Percentiles rank a stretch among this genome's conserved stretches.
phyloP scores from a whole-genome alignment of 2,113 vertebrate species.

The Macrotus californicus region DNA sequence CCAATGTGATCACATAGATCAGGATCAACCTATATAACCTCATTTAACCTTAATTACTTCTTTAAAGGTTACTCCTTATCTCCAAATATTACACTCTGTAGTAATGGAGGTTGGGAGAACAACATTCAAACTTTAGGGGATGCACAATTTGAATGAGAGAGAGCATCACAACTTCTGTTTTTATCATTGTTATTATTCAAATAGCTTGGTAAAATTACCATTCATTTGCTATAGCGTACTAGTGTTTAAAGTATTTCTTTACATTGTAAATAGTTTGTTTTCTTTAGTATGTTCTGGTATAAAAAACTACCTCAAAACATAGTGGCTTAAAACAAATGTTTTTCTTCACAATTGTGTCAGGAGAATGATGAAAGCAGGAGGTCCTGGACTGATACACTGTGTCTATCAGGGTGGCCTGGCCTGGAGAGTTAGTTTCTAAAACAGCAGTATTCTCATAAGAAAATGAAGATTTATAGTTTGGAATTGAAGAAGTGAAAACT shows the following conservation, averaged over 20 bases:
- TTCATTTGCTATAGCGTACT: not conserved
- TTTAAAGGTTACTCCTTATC: not conserved
- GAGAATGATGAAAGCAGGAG: not conserved
- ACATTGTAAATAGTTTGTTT: not conserved
- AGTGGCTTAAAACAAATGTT: not conserved
- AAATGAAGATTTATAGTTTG: not conserved
- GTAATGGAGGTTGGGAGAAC: not conserved
- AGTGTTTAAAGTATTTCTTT: not conserved
- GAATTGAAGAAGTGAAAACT: not conserved
- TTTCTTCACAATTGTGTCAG: not conserved
- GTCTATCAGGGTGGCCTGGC: rapidly evolving
- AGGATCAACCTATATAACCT: not conserved
- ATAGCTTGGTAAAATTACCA: not conserved
- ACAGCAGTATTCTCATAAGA: not conserved
- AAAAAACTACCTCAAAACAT: not conserved
- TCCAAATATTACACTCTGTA: not conserved
- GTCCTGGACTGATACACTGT: not conserved
- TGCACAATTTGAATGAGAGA: not conserved
- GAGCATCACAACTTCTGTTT: not conserved
- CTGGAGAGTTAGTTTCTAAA: not conserved
- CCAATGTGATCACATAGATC: not conserved
- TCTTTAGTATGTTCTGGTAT: not conserved
- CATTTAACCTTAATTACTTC: not conserved
- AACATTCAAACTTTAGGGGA: not conserved
- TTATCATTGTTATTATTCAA: not conserved